These are phyloP conservation scores for Stenodema calcarata DNA, from an alignment of 2,888 invertebrate genomes.

Conservation along the genomic window DNA sequence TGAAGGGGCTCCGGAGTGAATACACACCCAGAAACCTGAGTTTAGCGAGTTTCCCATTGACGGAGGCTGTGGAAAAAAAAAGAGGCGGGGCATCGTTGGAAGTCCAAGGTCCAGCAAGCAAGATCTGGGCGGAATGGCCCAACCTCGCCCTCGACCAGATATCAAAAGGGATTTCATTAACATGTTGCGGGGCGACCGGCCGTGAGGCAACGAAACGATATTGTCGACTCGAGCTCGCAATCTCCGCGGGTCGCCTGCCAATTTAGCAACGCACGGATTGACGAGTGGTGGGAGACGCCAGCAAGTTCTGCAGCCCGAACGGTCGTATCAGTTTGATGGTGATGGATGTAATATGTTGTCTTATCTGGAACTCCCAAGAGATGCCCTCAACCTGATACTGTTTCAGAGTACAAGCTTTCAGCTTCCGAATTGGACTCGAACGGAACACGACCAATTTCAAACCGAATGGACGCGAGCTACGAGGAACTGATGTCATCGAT, in stretches of 20 bases:
- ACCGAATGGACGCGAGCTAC: background rate
- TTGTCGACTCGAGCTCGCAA: background rate
- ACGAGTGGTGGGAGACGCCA: background rate
- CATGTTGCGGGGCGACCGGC: slow-evolving; percentile 3
- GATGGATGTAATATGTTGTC: no score
- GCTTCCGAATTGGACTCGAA: no score
- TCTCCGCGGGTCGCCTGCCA: background rate
- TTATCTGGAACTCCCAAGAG: no score
- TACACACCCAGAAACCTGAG: background rate
- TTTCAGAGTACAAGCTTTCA: no score
- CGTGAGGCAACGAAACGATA: background rate
- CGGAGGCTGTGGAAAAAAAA: background rate
- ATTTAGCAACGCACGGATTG: background rate
- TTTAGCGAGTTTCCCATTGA: background rate
- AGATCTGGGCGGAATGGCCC: slow-evolving; percentile 8
- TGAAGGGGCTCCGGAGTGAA: background rate
- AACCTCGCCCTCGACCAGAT: background rate
- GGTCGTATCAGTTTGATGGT: no score
- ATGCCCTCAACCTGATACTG: no score
- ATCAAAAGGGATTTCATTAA: slow-evolving; percentile 37
- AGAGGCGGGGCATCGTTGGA: background rate
- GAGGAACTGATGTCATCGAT: background rate
- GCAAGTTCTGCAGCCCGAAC: no score
- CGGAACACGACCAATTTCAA: no score
- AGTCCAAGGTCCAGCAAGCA: background rate